These are phyloP conservation scores for Netelia melanura DNA, from an alignment of 2,888 invertebrate genomes.

Conservation along the genomic window DNA sequence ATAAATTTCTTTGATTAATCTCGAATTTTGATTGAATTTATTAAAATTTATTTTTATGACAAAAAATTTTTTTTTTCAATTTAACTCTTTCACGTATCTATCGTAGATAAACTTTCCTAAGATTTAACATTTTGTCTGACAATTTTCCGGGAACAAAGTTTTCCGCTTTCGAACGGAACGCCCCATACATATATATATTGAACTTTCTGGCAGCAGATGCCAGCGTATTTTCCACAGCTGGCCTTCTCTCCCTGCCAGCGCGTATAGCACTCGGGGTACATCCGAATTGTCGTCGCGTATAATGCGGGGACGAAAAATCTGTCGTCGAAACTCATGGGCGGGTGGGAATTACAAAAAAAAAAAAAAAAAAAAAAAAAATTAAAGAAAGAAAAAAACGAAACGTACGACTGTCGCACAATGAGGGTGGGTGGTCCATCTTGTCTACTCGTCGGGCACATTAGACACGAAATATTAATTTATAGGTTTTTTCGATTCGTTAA, in stretches of 20 bases:
- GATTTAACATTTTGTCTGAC: no score
- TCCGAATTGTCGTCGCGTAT: conserved; percentile 46
- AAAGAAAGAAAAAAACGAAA: conserved; percentile 20
- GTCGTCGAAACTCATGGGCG: conserved; percentile 51
- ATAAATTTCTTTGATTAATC: no score
- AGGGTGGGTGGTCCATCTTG: conserved; percentile 46
- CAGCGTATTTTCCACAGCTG: conserved; percentile 62
- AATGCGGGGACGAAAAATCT: conserved; percentile 58
- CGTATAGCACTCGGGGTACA: conserved; percentile 38
- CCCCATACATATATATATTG: background rate
- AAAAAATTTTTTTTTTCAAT: no score
- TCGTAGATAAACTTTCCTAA: no score
- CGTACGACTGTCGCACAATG: conserved; percentile 43
- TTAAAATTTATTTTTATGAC: no score
- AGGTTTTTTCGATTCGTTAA: no score
- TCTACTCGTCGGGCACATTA: conserved; percentile 42
- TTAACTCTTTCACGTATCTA: no score
- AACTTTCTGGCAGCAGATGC: conserved; percentile 60
- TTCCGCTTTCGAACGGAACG: background rate
- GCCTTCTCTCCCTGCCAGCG: conserved; percentile 30
- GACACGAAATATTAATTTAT: conserved; percentile 1
- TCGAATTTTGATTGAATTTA: no score
- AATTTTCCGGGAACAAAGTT: no score
- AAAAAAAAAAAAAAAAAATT: conserved; percentile 15
- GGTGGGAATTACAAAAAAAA: conserved; percentile 31